Evolutionary conservation across 2,888 invertebrate species (phyloP).

Genomic region (Tipula helvola): DNA sequence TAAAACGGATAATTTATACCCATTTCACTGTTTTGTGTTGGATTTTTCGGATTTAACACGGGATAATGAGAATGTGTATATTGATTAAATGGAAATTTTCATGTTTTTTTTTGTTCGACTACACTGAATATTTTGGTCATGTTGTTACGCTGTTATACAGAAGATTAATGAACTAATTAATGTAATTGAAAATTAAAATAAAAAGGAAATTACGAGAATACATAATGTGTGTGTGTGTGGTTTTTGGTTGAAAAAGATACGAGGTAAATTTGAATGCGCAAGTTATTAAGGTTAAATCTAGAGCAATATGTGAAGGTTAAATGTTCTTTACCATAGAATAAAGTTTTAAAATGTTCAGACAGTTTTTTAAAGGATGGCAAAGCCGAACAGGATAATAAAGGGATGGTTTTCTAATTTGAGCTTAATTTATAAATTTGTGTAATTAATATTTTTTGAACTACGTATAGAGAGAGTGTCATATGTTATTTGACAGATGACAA

Average conservation of each 20-base stretch:
- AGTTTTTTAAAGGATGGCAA: too few relatives aligned
- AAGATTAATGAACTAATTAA: background rate
- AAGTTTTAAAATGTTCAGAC: too few relatives aligned
- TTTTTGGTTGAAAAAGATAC: background rate
- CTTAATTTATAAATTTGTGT: too few relatives aligned
- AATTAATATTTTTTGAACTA: too few relatives aligned
- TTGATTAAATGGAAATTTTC: background rate
- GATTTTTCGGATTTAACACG: background rate
- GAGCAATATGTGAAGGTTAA: too few relatives aligned
- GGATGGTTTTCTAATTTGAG: too few relatives aligned
- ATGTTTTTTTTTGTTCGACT: background rate
- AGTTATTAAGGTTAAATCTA: too few relatives aligned
- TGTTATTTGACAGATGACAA: too few relatives aligned
- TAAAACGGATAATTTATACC: background rate
- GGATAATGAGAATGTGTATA: background rate
- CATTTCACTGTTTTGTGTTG: background rate
- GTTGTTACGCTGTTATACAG: background rate
- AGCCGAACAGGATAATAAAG: too few relatives aligned
- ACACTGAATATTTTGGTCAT: background rate
- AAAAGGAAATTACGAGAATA: background rate
- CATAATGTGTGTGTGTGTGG: background rate
- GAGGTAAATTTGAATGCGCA: too few relatives aligned
- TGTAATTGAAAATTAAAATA: background rate
- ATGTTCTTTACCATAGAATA: too few relatives aligned
- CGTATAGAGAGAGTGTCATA: too few relatives aligned